These are phyloP conservation scores for Drosophila parabipectinata DNA, from an alignment of 1,140 invertebrate genomes.

Conservation along the genomic window DNA sequence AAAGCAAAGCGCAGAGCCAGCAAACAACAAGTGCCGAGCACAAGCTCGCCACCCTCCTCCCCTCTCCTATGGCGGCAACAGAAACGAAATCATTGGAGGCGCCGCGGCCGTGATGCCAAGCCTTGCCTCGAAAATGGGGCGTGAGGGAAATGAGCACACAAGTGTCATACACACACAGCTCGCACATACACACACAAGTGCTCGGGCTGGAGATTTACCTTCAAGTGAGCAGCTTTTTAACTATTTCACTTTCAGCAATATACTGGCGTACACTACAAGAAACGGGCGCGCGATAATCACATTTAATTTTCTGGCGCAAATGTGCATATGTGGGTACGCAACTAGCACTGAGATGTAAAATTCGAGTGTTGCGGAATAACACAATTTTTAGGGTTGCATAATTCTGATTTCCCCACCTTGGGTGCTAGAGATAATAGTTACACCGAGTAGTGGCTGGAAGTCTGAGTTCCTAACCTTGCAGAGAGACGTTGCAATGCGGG, in stretches of 20 bases:
- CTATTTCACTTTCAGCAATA: slow-evolving; percentile 68
- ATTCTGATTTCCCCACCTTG: too few species aligned
- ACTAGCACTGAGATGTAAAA: too few species aligned
- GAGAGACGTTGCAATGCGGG: too few species aligned
- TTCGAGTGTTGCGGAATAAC: too few species aligned
- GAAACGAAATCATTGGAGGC: slow-evolving; percentile 41
- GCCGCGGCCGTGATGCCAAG: neutral
- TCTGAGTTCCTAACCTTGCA: too few species aligned
- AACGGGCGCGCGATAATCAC: neutral
- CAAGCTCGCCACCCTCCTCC: slow-evolving; percentile 39
- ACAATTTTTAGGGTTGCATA: too few species aligned
- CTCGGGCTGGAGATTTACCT: slow-evolving; percentile 67
- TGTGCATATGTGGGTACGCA: too few species aligned
- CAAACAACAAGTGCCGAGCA: slow-evolving; percentile 14
- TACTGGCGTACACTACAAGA: slow-evolving; percentile 6
- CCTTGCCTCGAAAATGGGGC: slow-evolving; percentile 60
- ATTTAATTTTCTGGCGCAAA: too few species aligned
- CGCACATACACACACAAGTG: neutral
- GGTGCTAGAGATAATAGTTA: too few species aligned
- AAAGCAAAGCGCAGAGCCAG: slow-evolving; percentile 53
- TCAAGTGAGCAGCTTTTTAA: slow-evolving; percentile 77
- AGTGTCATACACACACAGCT: slow-evolving; percentile 56
- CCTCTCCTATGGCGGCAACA: slow-evolving; percentile 13
- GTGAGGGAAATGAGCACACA: slow-evolving; percentile 59
- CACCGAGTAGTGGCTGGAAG: too few species aligned